Base-by-base conservation (phyloP, 2,113 vertebrate species). In the Columba livia region DNA sequence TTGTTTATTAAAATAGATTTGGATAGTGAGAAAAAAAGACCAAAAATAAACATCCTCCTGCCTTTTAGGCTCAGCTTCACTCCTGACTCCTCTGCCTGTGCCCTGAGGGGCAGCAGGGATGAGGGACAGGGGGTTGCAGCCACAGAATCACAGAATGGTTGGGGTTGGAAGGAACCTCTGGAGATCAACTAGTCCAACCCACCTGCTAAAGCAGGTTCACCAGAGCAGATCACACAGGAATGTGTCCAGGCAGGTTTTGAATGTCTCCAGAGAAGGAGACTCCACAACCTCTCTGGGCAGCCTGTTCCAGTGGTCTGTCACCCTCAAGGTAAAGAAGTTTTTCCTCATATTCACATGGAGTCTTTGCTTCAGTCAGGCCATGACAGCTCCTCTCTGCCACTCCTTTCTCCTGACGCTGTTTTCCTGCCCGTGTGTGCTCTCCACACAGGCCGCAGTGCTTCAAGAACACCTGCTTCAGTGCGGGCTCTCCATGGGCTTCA, bases 71-170 rank as follows among this genome's bases (percentile, higher is more conserved):
- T 44, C 24, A 53, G 3, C 17, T 69, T 85, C 13, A 26, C 10
- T 65, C 29, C 3, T 67, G n/a, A 47, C 32, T 42, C 12, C 23
- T 83, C 10, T 82, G 8, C 10, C 65, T 3, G 7, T 75, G 18
- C 31, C 0, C 1, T 62, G 40, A 81, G 21, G 28, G 0, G 2
- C 20, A 18, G 28, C 6, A 10, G 9, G 2, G 3, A 7, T 19
- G 11, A 28, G 7, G 44, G 7, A 5, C 19, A 56, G 48, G 15
- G 12, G 5, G 56, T 10, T 62, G 20, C 23, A 38, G 12, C 40
- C 17, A 19, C 44, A 47, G 44, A 47, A 47, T 47, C 44, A 47
- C 44, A 47, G 44, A 47, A 47, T 47, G 18, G 44, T 47, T 47
- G 44, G 18, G 44, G 17, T 47, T 47, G 44, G 44, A 47, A 47